phyloP scores from a whole-genome alignment of 2,797 vertebrate genomes.

The Bufotes viridis region DNA sequence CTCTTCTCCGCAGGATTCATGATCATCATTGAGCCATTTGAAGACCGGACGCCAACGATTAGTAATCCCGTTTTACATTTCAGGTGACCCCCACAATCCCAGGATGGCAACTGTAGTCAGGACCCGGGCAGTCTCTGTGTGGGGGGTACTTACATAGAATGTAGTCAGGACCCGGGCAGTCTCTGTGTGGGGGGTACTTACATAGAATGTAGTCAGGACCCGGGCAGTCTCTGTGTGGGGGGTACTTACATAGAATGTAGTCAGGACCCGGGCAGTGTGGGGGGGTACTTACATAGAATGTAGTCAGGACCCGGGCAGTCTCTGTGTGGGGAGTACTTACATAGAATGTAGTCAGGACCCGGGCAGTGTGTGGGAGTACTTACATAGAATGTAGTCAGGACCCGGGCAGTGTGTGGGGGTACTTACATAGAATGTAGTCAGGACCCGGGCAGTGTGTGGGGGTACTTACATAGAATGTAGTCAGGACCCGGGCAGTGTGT shows the following conservation, averaged over 20 bases:
- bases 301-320: background rate
- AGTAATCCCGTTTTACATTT: conserved; percentile 91
- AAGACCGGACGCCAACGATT: conserved; percentile 90
- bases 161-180: background rate
- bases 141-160: background rate
- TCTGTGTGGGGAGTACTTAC: too few relatives aligned
- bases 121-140: too few relatives aligned
- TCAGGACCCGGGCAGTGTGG: background rate
- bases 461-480: too few relatives aligned
- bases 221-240: too few relatives aligned
- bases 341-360: background rate
- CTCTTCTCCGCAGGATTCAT: conserved; percentile 80
- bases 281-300: background rate
- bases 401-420: too few relatives aligned
- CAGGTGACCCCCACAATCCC: conserved; percentile 78
- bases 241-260: background rate
- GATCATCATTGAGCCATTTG: conserved; percentile 93
- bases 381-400: too few relatives aligned
- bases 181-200: too few relatives aligned
- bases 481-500: too few relatives aligned
- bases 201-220: background rate
- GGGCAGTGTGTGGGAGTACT: too few relatives aligned
- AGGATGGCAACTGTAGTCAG: too few relatives aligned
- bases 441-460: too few relatives aligned
- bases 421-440: too few relatives aligned